Evolutionary conservation across 1,140 invertebrate species (phyloP).

Genomic region (Ditylenchus dipsaci): DNA sequence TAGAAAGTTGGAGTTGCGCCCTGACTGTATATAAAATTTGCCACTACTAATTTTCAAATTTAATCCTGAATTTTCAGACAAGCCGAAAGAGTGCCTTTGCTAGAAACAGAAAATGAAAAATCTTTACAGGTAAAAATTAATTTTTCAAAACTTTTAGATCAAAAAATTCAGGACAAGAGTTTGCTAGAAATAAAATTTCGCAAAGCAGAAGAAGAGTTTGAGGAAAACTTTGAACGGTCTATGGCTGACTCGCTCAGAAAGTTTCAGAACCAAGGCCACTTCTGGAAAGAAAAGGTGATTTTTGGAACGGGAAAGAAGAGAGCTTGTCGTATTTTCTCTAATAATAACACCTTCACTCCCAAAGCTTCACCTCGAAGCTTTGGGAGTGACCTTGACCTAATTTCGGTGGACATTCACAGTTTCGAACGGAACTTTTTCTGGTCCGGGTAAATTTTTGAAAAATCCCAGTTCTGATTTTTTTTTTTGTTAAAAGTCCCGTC

Average conservation of each 20-base stretch:
- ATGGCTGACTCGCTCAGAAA: slow-evolving; percentile 46
- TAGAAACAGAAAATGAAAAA: slow-evolving; percentile 45
- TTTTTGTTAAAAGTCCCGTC: too few species aligned
- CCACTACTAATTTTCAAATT: not conserved
- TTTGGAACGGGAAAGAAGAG: too few species aligned
- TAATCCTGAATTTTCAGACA: not conserved
- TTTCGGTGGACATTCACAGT: too few species aligned
- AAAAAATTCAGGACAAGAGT: slow-evolving; percentile 45
- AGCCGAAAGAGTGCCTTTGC: slow-evolving; percentile 39
- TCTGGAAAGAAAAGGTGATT: slow-evolving; percentile 51
- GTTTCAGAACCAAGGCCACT: slow-evolving; percentile 34
- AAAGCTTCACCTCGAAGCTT: too few species aligned
- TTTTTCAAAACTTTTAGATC: slow-evolving; percentile 12
- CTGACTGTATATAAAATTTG: too few species aligned
- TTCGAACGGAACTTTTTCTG: too few species aligned
- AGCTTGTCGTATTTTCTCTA: too few species aligned
- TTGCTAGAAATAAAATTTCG: slow-evolving; percentile 43
- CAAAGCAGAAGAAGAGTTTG: slow-evolving; percentile 33
- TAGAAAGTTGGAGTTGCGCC: too few species aligned
- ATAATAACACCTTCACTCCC: too few species aligned
- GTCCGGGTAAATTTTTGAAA: too few species aligned
- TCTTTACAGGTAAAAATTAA: slow-evolving; percentile 15
- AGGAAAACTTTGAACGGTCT: slow-evolving; percentile 45
- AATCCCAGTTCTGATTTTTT: too few species aligned
- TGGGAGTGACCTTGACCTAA: too few species aligned